Percentiles rank a stretch among this genome's conserved stretches.
Evolutionary conservation across 1,140 invertebrate genomes (phyloP).

Genomic region (Metopolophium dirhodum): DNA sequence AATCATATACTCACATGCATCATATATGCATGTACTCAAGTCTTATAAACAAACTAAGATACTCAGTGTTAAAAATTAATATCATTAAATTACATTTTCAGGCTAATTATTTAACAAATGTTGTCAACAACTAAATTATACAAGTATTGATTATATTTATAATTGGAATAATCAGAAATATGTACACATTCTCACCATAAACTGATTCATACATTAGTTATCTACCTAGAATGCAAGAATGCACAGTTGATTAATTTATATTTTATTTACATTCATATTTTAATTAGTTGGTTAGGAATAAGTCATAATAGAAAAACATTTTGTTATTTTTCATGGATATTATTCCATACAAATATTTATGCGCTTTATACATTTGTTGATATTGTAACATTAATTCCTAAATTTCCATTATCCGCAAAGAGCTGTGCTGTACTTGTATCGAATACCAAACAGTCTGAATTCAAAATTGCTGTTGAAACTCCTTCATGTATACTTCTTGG

Average conservation of each 20-base stretch:
- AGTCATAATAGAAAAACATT: background rate
- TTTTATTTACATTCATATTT: background rate
- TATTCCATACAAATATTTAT: background rate
- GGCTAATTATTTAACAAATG: background rate
- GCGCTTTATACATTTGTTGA: conserved; percentile 65
- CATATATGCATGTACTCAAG: background rate
- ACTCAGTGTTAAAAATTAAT: background rate
- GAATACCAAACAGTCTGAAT: conserved; percentile 98
- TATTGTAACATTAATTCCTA: conserved; percentile 99
- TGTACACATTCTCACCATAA: background rate
- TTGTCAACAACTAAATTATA: background rate
- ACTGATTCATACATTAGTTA: background rate
- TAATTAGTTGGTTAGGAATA: background rate
- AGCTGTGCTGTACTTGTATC: conserved; percentile 97
- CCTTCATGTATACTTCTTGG: conserved; percentile 98
- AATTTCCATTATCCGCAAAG: conserved; percentile 98
- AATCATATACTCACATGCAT: too few species aligned
- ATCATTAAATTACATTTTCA: background rate
- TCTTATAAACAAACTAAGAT: conserved; percentile 12
- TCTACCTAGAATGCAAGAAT: background rate
- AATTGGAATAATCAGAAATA: background rate
- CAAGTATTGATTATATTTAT: background rate
- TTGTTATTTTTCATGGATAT: background rate
- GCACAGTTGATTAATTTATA: background rate
- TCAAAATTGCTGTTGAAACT: conserved; percentile 96